Percentiles rank a stretch among this genome's conserved stretches.
Conservation (phyloP, 1,140 invertebrate species). For the Apocrypta bakeri region DNA sequence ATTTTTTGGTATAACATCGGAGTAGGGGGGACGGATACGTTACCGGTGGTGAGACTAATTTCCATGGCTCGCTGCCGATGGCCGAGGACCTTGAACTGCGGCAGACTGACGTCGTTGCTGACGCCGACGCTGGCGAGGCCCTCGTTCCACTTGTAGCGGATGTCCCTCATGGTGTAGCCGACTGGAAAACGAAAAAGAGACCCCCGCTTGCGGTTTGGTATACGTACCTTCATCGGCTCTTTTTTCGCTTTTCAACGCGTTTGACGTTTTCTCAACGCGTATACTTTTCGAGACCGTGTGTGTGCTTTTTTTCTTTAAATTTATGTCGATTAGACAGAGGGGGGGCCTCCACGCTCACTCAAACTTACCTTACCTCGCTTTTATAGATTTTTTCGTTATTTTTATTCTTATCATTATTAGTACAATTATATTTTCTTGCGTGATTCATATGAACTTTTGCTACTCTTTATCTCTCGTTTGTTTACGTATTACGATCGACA, state of each 20-base stretch:
- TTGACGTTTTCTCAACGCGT: constrained; percentile 51
- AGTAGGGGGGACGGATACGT: constrained; percentile 67
- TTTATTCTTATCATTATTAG: not conserved
- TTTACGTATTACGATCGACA: not conserved
- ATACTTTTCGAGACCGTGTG: constrained; percentile 62
- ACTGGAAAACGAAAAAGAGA: constrained; percentile 86
- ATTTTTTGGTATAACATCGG: constrained; percentile 41
- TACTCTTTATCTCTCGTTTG: not conserved
- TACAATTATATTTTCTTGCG: not conserved
- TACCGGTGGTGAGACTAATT: constrained; percentile 95
- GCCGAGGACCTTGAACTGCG: constrained; percentile 95
- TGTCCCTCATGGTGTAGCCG: constrained; percentile 98
- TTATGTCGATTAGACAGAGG: too few species aligned
- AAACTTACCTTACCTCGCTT: not conserved
- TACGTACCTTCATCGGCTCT: constrained; percentile 76
- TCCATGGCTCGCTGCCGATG: constrained; percentile 92
- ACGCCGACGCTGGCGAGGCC: constrained; percentile 93
- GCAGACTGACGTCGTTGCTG: constrained; percentile 93
- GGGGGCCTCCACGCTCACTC: constrained; percentile 9
- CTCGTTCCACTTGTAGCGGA: constrained; percentile 96
- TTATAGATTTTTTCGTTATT: not conserved
- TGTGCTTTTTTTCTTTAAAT: constrained; percentile 73
- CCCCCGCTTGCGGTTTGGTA: constrained; percentile 77
- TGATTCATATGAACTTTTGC: not conserved
- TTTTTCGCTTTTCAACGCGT: constrained; percentile 26